A percentile compares a stretch with the other conserved stretches of the same genome.
Evolutionary conservation across 2,888 invertebrate species (phyloP).

Genomic region (Darwinula stevensoni): DNA sequence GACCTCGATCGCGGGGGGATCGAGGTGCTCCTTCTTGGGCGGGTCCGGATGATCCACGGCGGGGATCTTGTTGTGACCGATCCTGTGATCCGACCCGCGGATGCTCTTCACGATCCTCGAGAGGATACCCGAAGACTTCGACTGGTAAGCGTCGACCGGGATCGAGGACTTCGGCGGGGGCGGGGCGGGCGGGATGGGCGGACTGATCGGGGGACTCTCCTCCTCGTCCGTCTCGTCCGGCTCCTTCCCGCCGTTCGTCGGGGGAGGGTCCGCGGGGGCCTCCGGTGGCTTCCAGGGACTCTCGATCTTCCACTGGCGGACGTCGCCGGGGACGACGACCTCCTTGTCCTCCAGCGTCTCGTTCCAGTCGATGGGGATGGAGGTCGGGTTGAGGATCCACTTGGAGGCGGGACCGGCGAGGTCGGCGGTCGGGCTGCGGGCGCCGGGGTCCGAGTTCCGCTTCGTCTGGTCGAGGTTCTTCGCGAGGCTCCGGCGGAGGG

Average conservation of each 20-base stretch:
- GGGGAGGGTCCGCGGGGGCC: too few species aligned
- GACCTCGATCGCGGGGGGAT: slow-evolving; percentile 6
- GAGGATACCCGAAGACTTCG: not conserved
- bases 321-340: slow-evolving; percentile 10
- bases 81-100: not conserved
- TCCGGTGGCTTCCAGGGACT: slow-evolving; percentile 8
- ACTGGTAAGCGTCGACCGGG: too few species aligned
- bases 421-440: not conserved
- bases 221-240: slow-evolving; percentile 9
- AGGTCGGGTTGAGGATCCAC: too few species aligned
- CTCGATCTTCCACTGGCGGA: slow-evolving; percentile 11
- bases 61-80: slow-evolving; percentile 7
- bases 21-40: too few species aligned
- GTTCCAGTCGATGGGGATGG: not conserved
- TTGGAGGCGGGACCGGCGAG: too few species aligned
- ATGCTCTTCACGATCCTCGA: not conserved
- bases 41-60: slow-evolving; percentile 8
- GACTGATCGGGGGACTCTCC: slow-evolving; percentile 11
- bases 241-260: slow-evolving; percentile 5
- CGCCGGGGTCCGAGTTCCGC: slow-evolving; percentile 5
- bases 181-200: slow-evolving; percentile 8
- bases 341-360: slow-evolving; percentile 5
- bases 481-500: slow-evolving; percentile 42
- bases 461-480: slow-evolving; percentile 25
- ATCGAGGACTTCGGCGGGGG: slow-evolving; percentile 10